Evolutionary conservation across 2,113 vertebrate genomes (phyloP), one percentile per base, ranked within the genome.

Genomic region (Nymphicus hollandicus): DNA sequence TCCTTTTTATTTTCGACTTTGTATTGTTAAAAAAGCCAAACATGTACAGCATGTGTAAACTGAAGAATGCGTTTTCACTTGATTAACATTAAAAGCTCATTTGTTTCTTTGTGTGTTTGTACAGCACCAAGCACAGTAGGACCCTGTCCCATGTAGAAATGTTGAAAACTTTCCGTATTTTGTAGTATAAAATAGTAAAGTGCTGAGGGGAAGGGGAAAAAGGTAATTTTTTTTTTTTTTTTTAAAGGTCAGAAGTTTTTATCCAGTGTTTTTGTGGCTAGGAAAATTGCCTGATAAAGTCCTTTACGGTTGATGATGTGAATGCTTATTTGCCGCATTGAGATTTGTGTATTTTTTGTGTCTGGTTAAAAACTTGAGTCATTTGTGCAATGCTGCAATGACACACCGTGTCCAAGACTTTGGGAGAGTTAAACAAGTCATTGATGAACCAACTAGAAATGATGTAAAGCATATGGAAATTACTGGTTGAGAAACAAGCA

Each of bases 31-130:
- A 93, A 81, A 91, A 90, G 53, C 17, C 73, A 68, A 77, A 33
- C 78, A 72, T 69, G 41, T 94, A 74, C 33, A 70, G 55, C 25
- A 16, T 33, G 10, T 63, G 41, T 92, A 95, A 87, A 76, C 39
- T 35, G 52, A 84, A 81, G 49, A 82, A 82, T 63, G 49, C 25
- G 49, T 53, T 91, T 94, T 94, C 2, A 4, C 49, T 92, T 76
- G 81, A 86, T 95, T 91, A 91, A 72, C 77, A 56, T 86, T 90
- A 81, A 93, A 93, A 89, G 22, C 65, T 89, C 23, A 17, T 95
- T 92, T 92, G 44, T 93, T 88, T 85, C 82, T 39, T 65, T 8
- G 9, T 18, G 39, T 86, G n/a, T 92, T 52, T 66, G 58, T 91
- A 39, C 31, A 70, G 44, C 53, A 50, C 53, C 0, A 0, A 61